Evolutionary conservation across 2,797 vertebrate genomes (phyloP).

Genomic region (Gorsachius magnificus): DNA sequence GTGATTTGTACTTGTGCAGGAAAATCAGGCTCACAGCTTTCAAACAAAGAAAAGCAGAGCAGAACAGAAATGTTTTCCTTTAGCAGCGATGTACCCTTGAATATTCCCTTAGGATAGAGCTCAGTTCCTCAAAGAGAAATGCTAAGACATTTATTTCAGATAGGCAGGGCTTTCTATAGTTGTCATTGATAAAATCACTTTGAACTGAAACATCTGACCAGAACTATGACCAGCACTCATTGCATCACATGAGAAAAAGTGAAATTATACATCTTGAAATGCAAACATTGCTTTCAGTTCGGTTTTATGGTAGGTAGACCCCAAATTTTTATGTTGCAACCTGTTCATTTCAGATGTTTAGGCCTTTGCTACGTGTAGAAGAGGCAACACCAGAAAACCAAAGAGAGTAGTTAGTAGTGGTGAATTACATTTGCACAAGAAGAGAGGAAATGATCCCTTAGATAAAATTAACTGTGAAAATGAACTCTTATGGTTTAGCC

Average conservation of each 20-base stretch:
- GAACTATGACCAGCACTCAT: not conserved
- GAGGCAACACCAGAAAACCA: not conserved
- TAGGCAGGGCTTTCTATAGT: not conserved
- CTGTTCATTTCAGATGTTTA: not conserved
- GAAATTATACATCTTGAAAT: not conserved
- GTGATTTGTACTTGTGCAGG: not conserved
- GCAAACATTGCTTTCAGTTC: not conserved
- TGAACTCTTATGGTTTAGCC: not conserved
- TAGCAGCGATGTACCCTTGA: not conserved
- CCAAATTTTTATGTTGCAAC: not conserved
- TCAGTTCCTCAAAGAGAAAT: not conserved
- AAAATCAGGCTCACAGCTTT: not conserved
- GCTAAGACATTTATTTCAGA: not conserved
- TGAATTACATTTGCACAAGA: not conserved
- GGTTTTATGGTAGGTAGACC: not conserved
- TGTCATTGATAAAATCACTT: not conserved
- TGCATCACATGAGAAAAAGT: not conserved
- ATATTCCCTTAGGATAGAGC: not conserved
- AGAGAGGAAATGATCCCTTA: not conserved
- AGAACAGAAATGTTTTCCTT: slow-evolving; percentile 2
- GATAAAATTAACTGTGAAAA: not conserved
- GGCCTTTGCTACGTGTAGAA: not conserved
- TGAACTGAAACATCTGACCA: not conserved
- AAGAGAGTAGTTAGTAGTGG: not conserved
- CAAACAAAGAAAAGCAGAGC: not conserved